These are phyloP conservation scores for Sarotherodon lohbergeri DNA, from an alignment of 2,113 vertebrate species.

Conservation along the genomic window DNA sequence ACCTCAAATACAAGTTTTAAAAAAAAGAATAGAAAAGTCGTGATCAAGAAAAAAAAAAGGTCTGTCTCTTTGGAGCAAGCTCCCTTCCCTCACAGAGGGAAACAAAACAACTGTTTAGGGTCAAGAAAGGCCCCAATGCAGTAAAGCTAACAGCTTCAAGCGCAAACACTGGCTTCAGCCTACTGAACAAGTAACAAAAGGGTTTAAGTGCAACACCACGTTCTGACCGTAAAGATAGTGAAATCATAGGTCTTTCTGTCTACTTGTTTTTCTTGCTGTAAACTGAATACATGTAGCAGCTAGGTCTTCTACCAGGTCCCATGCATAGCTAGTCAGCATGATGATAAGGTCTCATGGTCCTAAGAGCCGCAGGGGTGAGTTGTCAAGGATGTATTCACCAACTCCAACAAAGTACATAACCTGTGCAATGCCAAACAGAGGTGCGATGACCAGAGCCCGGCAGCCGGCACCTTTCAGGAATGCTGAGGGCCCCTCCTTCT, in stretches of 20 bases:
- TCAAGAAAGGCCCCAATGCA: slow-evolving; percentile 3
- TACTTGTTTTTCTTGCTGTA: not conserved
- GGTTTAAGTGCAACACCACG: slow-evolving; percentile 52
- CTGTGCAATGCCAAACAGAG: slow-evolving; percentile 80
- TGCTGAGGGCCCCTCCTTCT: slow-evolving; percentile 74
- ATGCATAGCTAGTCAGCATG: not conserved
- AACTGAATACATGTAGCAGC: slow-evolving; percentile 48
- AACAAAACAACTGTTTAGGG: slow-evolving; percentile 17
- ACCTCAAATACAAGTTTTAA: not conserved
- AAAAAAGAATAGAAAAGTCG: not conserved
- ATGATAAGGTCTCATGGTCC: slow-evolving; percentile 8
- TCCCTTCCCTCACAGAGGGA: slow-evolving; percentile 71
- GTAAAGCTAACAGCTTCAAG: slow-evolving; percentile 41
- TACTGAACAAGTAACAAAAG: slow-evolving; percentile 32
- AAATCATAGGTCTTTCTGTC: not conserved
- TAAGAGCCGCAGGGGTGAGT: slow-evolving; percentile 49
- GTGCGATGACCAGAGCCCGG: slow-evolving; percentile 79
- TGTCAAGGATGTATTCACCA: slow-evolving; percentile 76
- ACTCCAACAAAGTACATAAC: slow-evolving; percentile 80
- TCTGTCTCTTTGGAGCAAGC: not conserved
- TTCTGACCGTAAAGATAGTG: not conserved
- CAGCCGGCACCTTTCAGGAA: slow-evolving; percentile 80
- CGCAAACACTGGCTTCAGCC: slow-evolving; percentile 39
- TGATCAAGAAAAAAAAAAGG: not conserved
- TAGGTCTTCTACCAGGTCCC: not conserved